Percentiles rank a stretch among this genome's conserved stretches.
phyloP scores from a whole-genome alignment of 2,113 vertebrate genomes.

The Menura novaehollandiae region DNA sequence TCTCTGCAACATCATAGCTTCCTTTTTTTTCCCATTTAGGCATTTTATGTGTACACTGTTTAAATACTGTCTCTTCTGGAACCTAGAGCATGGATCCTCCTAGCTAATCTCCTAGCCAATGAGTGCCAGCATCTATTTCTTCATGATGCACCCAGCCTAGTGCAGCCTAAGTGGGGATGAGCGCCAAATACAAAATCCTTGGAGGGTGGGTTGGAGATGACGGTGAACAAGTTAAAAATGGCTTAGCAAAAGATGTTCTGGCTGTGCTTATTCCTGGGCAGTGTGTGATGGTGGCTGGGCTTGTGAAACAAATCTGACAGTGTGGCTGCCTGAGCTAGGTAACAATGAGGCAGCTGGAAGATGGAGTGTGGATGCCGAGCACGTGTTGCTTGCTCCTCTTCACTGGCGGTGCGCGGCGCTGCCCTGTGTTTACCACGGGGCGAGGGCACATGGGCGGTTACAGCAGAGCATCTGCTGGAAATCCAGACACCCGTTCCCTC shows the following conservation, averaged over 20 bases:
- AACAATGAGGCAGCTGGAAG: neutral
- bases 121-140: neutral
- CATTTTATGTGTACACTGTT: neutral
- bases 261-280: neutral
- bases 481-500: neutral
- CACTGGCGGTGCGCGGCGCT: rapidly evolving
- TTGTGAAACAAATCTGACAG: neutral
- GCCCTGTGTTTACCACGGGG: neutral
- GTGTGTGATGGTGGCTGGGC: neutral
- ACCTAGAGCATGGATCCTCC: neutral
- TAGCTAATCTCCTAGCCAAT: neutral
- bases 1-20: neutral
- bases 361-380: neutral
- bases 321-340: neutral
- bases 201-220: neutral
- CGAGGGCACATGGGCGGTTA: neutral
- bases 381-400: neutral
- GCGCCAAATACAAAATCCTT: neutral
- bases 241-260: neutral
- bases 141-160: neutral
- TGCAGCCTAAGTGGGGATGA: neutral
- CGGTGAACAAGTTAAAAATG: neutral
- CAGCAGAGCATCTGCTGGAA: neutral
- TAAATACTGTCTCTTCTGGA: neutral
- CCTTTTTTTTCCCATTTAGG: neutral